Conservation (phyloP, 2,797 vertebrate genomes). For the Esox masquinongy region DNA sequence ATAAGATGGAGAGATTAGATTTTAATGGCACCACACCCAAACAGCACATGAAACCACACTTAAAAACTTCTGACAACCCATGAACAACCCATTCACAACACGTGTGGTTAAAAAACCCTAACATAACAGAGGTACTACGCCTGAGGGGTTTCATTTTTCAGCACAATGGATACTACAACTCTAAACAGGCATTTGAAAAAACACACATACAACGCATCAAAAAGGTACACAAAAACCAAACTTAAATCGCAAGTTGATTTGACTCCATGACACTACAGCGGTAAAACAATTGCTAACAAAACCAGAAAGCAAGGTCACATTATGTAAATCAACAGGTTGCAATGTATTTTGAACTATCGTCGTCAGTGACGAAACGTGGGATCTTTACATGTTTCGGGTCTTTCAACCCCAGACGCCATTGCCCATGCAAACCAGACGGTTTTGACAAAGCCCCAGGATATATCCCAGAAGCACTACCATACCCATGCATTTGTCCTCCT, state of each 20-base stretch:
- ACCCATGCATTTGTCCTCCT: too few relatives aligned
- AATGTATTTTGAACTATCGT: too few relatives aligned
- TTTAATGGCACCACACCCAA: constrained; percentile 5
- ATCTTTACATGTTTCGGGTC: too few relatives aligned
- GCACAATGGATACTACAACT: not conserved
- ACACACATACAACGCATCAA: not conserved
- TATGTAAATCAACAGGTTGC: too few relatives aligned
- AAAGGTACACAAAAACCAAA: not conserved
- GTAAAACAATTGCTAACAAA: not conserved
- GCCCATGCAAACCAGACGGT: too few relatives aligned
- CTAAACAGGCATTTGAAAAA: not conserved
- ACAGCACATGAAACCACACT: not conserved
- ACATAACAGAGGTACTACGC: not conserved
- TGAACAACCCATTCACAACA: not conserved
- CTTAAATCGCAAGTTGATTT: not conserved
- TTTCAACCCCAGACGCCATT: too few relatives aligned
- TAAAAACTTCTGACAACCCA: not conserved
- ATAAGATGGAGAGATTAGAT: constrained; percentile 15
- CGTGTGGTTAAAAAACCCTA: not conserved
- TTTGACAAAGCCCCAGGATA: too few relatives aligned
- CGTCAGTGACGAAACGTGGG: too few relatives aligned
- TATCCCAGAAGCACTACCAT: too few relatives aligned
- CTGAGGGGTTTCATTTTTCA: not conserved
- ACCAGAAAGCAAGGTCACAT: not conserved
- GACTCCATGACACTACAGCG: not conserved